A percentile compares a stretch with the other conserved stretches of the same genome.
These are phyloP conservation scores for Condylura cristata DNA, from an alignment of 2,113 vertebrate species.

Conservation along the genomic window DNA sequence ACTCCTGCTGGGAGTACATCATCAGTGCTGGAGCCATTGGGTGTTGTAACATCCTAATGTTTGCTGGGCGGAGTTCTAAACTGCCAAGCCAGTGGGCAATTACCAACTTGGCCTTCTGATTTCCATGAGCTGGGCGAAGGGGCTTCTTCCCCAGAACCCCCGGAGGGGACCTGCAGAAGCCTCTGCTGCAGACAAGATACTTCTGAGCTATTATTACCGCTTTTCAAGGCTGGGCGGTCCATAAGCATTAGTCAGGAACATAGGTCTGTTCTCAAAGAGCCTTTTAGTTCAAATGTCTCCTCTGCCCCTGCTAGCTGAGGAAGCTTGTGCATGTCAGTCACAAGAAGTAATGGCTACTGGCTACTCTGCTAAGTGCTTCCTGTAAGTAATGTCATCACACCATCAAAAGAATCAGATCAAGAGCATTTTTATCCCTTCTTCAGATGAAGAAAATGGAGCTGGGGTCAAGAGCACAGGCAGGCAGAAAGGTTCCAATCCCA, in stretches of 20 bases:
- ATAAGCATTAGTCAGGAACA: background rate
- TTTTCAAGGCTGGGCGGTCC: background rate
- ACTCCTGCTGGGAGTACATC: slow-evolving; percentile 24
- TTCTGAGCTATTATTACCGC: background rate
- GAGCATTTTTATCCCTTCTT: background rate
- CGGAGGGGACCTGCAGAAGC: background rate
- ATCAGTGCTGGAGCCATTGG: background rate
- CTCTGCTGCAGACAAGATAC: background rate
- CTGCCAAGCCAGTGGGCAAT: background rate
- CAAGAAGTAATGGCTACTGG: background rate
- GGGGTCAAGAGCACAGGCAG: background rate
- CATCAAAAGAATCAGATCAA: background rate
- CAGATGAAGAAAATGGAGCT: background rate
- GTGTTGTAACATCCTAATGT: background rate
- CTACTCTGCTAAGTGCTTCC: background rate
- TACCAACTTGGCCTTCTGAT: background rate
- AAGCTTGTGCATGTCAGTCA: accelerated
- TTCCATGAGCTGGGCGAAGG: background rate
- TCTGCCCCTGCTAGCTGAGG: background rate
- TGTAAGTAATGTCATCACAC: too few relatives aligned
- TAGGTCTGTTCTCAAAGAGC: background rate
- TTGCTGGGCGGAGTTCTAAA: background rate
- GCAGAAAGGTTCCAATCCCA: background rate
- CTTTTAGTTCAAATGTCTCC: background rate
- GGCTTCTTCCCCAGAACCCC: background rate